A percentile compares a stretch with the other conserved stretches of the same genome.
phyloP scores from a whole-genome alignment of 2,797 vertebrate genomes.

The Coregonus suidteri region DNA sequence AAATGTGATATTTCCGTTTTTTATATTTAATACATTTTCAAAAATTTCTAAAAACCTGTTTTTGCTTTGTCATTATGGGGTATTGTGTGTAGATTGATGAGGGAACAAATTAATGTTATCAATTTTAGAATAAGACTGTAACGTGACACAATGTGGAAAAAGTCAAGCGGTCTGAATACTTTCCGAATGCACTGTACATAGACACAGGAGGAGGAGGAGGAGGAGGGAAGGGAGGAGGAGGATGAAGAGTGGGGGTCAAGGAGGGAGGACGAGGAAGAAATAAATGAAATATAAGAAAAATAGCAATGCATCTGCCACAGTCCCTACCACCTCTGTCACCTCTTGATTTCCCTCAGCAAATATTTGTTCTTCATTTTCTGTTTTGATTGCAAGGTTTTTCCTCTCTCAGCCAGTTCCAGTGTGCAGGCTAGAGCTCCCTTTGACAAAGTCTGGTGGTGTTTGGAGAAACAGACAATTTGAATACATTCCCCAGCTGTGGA shows the following conservation, averaged over 20 bases:
- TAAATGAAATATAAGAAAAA: background rate
- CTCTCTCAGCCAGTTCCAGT: background rate
- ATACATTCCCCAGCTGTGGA: background rate
- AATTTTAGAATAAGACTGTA: no score
- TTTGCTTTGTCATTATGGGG: no score
- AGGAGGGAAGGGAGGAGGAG: background rate
- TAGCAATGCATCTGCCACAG: background rate
- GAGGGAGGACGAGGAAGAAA: no score
- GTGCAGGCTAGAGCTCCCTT: background rate
- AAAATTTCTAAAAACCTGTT: no score
- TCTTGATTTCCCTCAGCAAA: constrained; percentile 23
- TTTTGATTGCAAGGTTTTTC: constrained; percentile 19
- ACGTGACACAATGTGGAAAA: no score
- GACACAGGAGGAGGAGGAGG: background rate
- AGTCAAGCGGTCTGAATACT: no score
- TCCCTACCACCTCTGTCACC: constrained; percentile 18
- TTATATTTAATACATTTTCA: no score
- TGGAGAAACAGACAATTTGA: background rate
- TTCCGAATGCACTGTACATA: background rate
- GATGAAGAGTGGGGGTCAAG: no score
- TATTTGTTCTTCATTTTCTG: constrained; percentile 23
- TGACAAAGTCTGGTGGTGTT: background rate
- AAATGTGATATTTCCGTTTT: no score
- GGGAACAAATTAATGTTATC: no score
- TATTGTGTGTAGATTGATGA: no score